Evolutionary conservation across 1,140 invertebrate genomes (phyloP), one percentile per base, ranked within the genome.

Genomic region (Neodiprion fabricii): DNA sequence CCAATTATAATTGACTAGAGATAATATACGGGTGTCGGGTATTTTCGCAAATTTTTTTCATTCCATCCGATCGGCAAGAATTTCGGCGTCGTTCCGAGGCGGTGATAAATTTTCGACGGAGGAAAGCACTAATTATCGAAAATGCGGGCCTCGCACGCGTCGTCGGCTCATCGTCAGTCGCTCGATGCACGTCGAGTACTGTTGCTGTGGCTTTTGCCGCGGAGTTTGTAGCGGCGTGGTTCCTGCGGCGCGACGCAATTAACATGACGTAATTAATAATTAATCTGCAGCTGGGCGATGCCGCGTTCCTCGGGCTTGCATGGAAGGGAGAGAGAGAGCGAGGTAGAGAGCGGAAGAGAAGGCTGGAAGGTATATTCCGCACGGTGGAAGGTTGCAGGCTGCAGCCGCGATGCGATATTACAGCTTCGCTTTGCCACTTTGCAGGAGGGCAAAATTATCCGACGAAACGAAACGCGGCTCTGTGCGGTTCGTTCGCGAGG

Each of bases 241-340:
- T 14, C 53, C n/a, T 17, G 53, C n/a, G 53, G 53, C n/a, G 53
- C 53, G 11, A 61, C 53, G 53, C 53, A 61, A 61, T 61, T 61
- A 61, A 61, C 53, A 61, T 61, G 11, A 61, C 53, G 53, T 61
- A 61, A 61, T 61, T 61, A 61, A 61, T 61, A 61, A 61, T 61
- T 61, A 61, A 61, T 61, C 7, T 17, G 7, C 53, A 61, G 53
- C 4, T 61, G 3, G 11, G n/a, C 53, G 53, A 17, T 61, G 4
- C 0, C 53, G 53, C 53, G 53, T 61, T 61, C n/a, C 11, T 17
- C n/a, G 11, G 53, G 53, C n/a, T 17, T 17, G 53, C 11, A 61
- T 61, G 11, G n/a, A 61, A 12, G 53, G 9, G 9, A 61, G n/a
- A 40, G 1, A 40, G 28, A 40, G 28, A 40, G 17, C 17, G 17